Evolutionary conservation across 2,797 vertebrate species (phyloP).

Genomic region (Rallus crepitans): DNA sequence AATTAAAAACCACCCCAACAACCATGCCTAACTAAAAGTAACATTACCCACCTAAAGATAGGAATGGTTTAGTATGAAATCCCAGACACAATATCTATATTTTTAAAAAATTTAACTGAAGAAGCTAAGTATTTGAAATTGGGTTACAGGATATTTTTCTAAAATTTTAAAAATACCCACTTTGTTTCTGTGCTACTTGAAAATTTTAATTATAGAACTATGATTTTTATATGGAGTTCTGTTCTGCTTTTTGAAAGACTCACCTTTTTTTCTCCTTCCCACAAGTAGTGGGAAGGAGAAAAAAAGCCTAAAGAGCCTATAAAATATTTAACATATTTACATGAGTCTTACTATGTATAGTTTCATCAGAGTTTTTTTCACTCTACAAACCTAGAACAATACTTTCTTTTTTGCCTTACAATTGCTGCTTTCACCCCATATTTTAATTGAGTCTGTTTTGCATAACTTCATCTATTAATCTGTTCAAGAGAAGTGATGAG

Average conservation of each 20-base stretch:
- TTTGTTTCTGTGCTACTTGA: background rate
- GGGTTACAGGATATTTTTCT: background rate
- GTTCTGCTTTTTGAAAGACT: background rate
- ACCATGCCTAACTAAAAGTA: background rate
- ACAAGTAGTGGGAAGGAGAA: background rate
- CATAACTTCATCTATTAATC: background rate
- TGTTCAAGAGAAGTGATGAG: background rate
- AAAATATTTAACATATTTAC: background rate
- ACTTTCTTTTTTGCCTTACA: background rate
- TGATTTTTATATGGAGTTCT: background rate
- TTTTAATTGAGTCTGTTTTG: constrained; percentile 14
- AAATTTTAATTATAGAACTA: background rate
- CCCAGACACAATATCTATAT: background rate
- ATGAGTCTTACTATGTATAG: background rate
- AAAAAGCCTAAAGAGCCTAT: background rate
- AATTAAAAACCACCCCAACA: background rate
- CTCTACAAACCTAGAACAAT: background rate
- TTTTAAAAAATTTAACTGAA: background rate
- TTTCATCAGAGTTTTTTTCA: background rate
- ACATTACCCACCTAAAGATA: background rate
- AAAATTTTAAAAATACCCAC: background rate
- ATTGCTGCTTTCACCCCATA: background rate
- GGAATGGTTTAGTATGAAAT: background rate
- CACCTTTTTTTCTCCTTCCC: background rate
- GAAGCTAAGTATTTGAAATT: background rate